Base-by-base conservation (phyloP, 64 coral and sea anemone genomes). In the Actinia equina region DNA sequence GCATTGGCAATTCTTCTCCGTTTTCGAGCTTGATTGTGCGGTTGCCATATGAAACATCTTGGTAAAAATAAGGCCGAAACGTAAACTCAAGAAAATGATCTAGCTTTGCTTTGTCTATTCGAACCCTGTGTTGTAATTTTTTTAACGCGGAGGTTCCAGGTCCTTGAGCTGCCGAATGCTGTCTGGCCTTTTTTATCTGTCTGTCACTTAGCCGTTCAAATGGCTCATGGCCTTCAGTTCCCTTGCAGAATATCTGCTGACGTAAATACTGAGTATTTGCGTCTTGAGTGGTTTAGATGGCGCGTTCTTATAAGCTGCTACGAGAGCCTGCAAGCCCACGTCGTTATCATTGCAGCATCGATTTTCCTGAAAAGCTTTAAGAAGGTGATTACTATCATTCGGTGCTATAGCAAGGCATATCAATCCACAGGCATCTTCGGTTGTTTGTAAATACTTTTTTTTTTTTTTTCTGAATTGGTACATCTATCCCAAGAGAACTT, bases 1-100 rank as follows among this genome's bases (percentile, higher is more conserved):
- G 89, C 82, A 90, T 85, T 17, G 53, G n/a, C 55, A 90, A 45
- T 78, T 90, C 64, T 85, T 85, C 52, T 17, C 82, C 89, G 56
- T 60, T 77, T 1, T 90, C 89, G 44, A 90, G 83, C 70, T 90
- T 85, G 42, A 85, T 59, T 77, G 46, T 85, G 52, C 71, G 25
- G 69, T 56, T 88, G 17, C 91, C 86, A 85, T 59, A 92, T 57
- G 86, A 79, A 53, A 88, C 86, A 84, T 88, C 86, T 79, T 88
- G 91, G 74, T 88, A 77, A 61, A 88, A 90, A 63, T 90, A 85
- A 42, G 77, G 69, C n/a, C 81, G 64, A 45, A 22, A 88, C 57
- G 86, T 88, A 65, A 93, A 93, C 44, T 91, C 80, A n/a, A 93
- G 52, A 86, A 93, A 93, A 52, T 88, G 91, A 85, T 93, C 82